phyloP scores from a whole-genome alignment of 2,888 invertebrate genomes.

The Crioceris asparagi region DNA sequence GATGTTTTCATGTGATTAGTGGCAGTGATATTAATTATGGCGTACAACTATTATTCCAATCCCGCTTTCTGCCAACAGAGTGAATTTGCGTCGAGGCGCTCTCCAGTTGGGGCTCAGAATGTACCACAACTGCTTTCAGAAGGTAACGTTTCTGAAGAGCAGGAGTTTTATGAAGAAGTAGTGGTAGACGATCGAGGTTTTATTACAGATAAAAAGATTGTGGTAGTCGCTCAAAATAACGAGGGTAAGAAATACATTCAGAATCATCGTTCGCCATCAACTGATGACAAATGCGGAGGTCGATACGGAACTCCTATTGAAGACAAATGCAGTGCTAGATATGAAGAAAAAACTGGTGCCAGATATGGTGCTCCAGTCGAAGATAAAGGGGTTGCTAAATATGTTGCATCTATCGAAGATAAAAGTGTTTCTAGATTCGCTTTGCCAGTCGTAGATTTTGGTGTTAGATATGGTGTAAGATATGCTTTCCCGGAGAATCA shows the following conservation, averaged over 20 bases:
- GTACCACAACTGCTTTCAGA: slow-evolving; percentile 20
- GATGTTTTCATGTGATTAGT: not conserved
- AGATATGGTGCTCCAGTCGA: slow-evolving; percentile 41
- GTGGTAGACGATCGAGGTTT: slow-evolving; percentile 33
- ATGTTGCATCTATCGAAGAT: slow-evolving; percentile 24
- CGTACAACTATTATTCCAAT: slow-evolving; percentile 58
- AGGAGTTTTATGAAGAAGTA: slow-evolving; percentile 39
- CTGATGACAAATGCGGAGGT: no score
- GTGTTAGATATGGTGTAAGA: no score
- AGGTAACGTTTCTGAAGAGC: slow-evolving; percentile 25
- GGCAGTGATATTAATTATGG: slow-evolving; percentile 16
- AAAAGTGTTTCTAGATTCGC: not conserved
- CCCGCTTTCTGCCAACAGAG: slow-evolving; percentile 73
- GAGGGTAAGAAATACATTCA: slow-evolving; percentile 23
- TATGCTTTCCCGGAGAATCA: no score
- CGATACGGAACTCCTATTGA: no score
- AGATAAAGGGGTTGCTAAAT: not conserved
- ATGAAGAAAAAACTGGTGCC: slow-evolving; percentile 35
- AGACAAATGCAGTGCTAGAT: no score
- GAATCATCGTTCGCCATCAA: no score
- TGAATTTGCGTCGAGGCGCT: slow-evolving; percentile 44
- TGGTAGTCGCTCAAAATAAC: slow-evolving; percentile 34
- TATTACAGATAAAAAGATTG: slow-evolving; percentile 33
- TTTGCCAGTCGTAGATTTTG: no score
- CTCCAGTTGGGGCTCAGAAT: slow-evolving; percentile 36